Evolutionary conservation across 2,113 vertebrate species (phyloP).

Genomic region (Python bivittatus): DNA sequence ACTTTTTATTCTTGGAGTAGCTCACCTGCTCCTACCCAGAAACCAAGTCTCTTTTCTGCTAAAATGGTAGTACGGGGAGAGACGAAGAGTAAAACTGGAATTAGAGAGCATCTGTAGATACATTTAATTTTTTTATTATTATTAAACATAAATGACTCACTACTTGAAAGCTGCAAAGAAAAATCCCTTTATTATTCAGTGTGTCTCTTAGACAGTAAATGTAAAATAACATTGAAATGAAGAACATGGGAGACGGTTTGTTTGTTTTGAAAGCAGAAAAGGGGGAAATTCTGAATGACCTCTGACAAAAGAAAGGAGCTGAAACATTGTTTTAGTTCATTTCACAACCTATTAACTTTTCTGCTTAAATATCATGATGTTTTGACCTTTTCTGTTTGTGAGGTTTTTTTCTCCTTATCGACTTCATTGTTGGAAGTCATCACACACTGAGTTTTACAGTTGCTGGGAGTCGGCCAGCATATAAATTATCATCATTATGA

Average conservation of each 20-base stretch:
- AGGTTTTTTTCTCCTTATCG: not conserved
- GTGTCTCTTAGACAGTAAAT: not conserved
- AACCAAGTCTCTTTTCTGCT: not conserved
- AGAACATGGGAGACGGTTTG: not conserved
- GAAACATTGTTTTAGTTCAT: not conserved
- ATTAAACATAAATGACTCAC: not conserved
- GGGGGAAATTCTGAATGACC: not conserved
- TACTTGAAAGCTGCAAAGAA: not conserved
- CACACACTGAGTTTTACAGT: not conserved
- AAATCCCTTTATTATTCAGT: not conserved
- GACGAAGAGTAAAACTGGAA: not conserved
- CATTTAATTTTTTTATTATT: not conserved
- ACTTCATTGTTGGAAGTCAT: not conserved
- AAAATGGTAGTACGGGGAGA: not conserved
- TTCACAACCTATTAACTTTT: not conserved
- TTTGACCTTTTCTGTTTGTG: slow-evolving; percentile 1
- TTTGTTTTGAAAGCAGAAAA: not conserved
- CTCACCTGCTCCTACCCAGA: not conserved
- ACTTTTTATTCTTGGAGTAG: not conserved
- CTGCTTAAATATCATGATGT: not conserved
- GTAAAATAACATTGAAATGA: not conserved
- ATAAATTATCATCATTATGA: not conserved
- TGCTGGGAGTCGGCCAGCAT: not conserved
- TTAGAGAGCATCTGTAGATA: not conserved
- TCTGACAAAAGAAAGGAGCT: not conserved